Conservation (phyloP, 2,113 vertebrate genomes). For the Thinocorus orbignyianus region DNA sequence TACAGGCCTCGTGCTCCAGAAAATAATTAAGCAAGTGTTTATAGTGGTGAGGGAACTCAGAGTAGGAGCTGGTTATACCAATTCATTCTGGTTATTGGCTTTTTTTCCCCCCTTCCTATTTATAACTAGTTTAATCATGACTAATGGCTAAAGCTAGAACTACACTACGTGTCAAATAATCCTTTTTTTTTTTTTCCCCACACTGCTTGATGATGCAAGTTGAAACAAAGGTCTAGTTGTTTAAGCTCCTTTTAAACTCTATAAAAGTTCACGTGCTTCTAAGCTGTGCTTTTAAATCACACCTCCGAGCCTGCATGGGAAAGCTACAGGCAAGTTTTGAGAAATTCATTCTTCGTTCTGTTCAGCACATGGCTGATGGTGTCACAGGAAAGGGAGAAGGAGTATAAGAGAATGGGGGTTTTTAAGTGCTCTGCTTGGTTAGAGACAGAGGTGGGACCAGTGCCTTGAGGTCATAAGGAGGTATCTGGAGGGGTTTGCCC, state of each 20-base stretch:
- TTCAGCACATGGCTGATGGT: background rate
- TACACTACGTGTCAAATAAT: background rate
- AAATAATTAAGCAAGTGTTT: conserved; percentile 22
- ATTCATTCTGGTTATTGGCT: background rate
- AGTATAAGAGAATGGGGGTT: background rate
- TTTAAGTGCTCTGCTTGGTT: background rate
- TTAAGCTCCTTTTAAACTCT: background rate
- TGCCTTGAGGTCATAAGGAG: background rate
- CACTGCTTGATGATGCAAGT: background rate
- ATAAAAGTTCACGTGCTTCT: background rate
- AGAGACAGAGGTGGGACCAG: background rate
- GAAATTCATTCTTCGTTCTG: background rate
- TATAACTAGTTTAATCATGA: background rate
- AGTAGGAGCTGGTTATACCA: background rate
- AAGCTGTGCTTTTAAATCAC: background rate
- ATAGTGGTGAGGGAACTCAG: background rate
- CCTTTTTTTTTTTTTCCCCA: background rate
- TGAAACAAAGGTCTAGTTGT: conserved; percentile 7
- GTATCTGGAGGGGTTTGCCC: background rate
- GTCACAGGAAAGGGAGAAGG: background rate
- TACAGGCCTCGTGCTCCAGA: background rate
- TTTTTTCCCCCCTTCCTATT: background rate
- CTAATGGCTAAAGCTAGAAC: background rate
- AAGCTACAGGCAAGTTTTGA: background rate
- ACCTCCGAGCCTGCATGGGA: background rate